Evolutionary conservation across 2,113 vertebrate genomes (phyloP), one percentile per base, ranked within the genome.

Genomic region (Eudorcas thomsonii): DNA sequence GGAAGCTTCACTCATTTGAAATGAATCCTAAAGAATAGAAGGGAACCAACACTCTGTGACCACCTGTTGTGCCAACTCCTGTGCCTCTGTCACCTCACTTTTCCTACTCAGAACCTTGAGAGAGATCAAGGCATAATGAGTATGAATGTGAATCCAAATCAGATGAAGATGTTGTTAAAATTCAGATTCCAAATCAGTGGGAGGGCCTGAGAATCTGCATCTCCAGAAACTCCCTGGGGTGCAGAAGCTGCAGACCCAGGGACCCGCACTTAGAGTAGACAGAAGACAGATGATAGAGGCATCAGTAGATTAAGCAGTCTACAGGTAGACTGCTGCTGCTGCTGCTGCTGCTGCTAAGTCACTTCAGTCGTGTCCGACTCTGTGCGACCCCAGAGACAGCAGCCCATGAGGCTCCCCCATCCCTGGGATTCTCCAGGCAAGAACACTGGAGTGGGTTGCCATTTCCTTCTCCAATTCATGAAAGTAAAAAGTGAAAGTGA

Each of bases 341-440:
- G 26, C 59, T 26, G 55, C 16, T 54, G 54, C 54, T 54, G 55
- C 59, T 60, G 59, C 59, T 62, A 30, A 30, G 1, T 62, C 28
- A 0, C 59, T 62, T 60, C 59, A 62, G 59, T 62, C 0, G 0
- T 60, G 11, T 60, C 11, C 1, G 2, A 60, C 26, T 60, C 59
- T 60, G 59, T 60, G 26, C 1, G 1, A 60, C 11, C 59, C 59
- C 26, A 28, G 25, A 60, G 59, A 60, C 2, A 0, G 59, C 59
- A 60, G 59, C 26, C 26, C 11, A 60, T 26, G 11, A 28, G 26
- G 25, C 59, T 60, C 11, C 59, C 11, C 59, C 5, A 0, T 60
- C 59, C 59, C 25, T 28, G 25, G 57, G 25, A 60, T 28, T 60
- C 26, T 60, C 57, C 57, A 60, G 57, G 26, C 11, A 60, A 28